Evolutionary conservation across 2,888 invertebrate species (phyloP).

Genomic region (Nematopogon swammerdamellus): DNA sequence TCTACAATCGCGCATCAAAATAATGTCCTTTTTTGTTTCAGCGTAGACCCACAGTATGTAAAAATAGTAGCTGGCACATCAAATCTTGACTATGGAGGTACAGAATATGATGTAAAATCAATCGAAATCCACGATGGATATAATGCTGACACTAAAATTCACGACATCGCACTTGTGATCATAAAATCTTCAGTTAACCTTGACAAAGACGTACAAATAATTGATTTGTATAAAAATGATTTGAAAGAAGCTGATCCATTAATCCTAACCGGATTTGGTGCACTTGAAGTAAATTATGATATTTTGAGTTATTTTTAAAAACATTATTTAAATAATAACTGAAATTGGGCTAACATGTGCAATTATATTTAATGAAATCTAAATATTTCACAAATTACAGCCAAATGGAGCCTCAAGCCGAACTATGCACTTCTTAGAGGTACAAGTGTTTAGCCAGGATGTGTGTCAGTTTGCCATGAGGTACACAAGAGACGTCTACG

Average conservation of each 20-base stretch:
- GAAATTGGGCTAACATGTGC: too few relatives aligned
- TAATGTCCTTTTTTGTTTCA: slow-evolving; percentile 17
- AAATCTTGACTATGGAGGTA: slow-evolving; percentile 27
- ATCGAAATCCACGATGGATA: slow-evolving; percentile 26
- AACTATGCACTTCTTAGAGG: slow-evolving; percentile 24
- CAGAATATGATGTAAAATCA: slow-evolving; percentile 19
- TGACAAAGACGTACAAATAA: slow-evolving; percentile 15
- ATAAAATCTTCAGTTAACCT: slow-evolving; percentile 24
- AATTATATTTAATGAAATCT: too few relatives aligned
- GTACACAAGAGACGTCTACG: slow-evolving; percentile 26
- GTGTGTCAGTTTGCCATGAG: slow-evolving; percentile 39
- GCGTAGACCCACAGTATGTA: slow-evolving; percentile 27
- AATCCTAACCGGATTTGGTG: slow-evolving; percentile 35
- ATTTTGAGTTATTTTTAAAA: too few relatives aligned
- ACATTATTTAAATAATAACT: too few relatives aligned
- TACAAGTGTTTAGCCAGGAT: slow-evolving; percentile 36
- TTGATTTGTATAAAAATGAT: slow-evolving; percentile 19
- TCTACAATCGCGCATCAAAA: too few relatives aligned
- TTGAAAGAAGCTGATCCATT: slow-evolving; percentile 28
- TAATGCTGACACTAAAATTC: slow-evolving; percentile 19
- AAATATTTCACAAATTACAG: too few relatives aligned
- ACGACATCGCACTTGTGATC: slow-evolving; percentile 37
- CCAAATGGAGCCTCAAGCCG: slow-evolving; percentile 27
- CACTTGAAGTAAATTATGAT: slow-evolving; percentile 26
- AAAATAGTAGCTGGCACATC: slow-evolving; percentile 34